phyloP scores from a whole-genome alignment of 2,797 vertebrate species.

The Margarornis squamiger region DNA sequence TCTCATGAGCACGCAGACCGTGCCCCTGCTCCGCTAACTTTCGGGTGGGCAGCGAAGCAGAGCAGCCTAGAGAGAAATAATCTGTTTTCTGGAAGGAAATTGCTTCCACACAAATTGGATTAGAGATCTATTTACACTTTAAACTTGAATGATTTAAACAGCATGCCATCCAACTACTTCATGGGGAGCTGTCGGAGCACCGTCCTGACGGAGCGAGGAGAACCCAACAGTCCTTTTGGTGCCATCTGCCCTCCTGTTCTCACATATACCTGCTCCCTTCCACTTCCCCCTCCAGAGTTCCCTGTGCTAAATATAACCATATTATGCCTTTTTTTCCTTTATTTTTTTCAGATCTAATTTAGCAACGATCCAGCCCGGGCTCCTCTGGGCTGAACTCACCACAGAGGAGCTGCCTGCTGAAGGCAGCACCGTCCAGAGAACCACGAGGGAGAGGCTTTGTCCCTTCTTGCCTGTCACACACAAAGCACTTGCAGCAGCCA shows the following conservation, averaged over 20 bases:
- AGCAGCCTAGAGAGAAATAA: slow-evolving; percentile 59
- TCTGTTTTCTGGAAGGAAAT: slow-evolving; percentile 69
- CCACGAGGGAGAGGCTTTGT: accelerated
- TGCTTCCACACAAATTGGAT: slow-evolving; percentile 63
- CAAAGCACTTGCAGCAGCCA: neutral
- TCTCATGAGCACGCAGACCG: slow-evolving; percentile 27
- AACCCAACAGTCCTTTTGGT: neutral
- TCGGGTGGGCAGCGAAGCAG: slow-evolving; percentile 35
- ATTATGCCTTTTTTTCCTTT: neutral
- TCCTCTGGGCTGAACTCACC: neutral
- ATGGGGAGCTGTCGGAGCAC: neutral
- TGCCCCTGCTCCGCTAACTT: slow-evolving; percentile 49
- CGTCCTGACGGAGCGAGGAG: neutral
- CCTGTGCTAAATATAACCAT: neutral
- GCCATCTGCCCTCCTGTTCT: neutral
- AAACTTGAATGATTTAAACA: slow-evolving; percentile 65
- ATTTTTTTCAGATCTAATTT: neutral
- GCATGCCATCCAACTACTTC: neutral
- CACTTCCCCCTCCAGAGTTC: neutral
- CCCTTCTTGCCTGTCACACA: neutral
- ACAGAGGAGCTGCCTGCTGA: neutral
- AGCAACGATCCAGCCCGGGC: neutral
- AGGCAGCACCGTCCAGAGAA: neutral
- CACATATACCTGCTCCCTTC: neutral
- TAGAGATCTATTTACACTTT: slow-evolving; percentile 65